Evolutionary conservation across 2,888 invertebrate genomes (phyloP).

Genomic region (Coelinius sp.): DNA sequence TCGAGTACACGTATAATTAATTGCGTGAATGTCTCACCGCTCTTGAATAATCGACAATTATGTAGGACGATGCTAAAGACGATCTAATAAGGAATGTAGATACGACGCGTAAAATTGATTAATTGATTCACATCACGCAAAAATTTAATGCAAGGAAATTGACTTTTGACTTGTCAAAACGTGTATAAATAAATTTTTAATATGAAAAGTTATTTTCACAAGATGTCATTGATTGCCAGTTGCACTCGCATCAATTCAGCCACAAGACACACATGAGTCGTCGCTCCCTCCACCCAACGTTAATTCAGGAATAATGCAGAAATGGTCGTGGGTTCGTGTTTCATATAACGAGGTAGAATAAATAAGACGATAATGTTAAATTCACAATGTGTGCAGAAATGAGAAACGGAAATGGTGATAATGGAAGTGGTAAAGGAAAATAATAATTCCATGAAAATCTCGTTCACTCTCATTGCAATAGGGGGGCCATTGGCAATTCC

Average conservation of each 20-base stretch:
- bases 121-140: neutral
- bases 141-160: no score
- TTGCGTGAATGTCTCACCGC: neutral
- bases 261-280: no score
- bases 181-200: no score
- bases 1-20: slow-evolving; percentile 7
- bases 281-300: no score
- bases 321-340: no score
- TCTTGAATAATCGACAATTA: slow-evolving; percentile 17
- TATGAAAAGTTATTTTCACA: no score
- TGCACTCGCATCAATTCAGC: no score
- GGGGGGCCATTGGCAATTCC: slow-evolving; percentile 36
- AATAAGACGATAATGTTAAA: neutral
- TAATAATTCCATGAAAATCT: slow-evolving; percentile 20
- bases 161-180: no score
- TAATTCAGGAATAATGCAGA: no score
- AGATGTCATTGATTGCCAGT: no score
- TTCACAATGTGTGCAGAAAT: neutral
- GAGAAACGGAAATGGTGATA: neutral
- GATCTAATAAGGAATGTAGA: no score
- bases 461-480: slow-evolving; percentile 3
- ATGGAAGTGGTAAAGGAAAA: slow-evolving; percentile 2
- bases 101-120: neutral
- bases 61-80: neutral
- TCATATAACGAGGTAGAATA: no score